Evolutionary conservation across 2,888 invertebrate species (phyloP), one percentile per base, ranked within the genome.

Genomic region (Lepidonotus clava): DNA sequence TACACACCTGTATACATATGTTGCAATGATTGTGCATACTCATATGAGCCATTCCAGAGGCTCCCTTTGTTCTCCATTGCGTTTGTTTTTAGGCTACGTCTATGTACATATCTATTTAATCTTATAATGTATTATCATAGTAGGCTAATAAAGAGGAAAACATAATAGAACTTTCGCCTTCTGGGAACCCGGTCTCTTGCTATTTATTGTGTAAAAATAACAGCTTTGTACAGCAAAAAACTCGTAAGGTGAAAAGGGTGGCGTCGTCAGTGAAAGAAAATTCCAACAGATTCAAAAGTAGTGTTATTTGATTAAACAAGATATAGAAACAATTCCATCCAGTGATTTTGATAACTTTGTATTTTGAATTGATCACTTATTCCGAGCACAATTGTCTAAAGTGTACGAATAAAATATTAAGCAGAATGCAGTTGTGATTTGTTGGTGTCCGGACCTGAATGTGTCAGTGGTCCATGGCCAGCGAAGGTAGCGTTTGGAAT

Each of bases 21-120:
- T 80, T 32, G 41, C 41, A 80, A 80, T 80, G 46, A 51, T 80
- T 41, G 71, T 38, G 71, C 71, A 71, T 71, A 38, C 71, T 71
- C 71, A 71, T 18, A 71, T 71, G 71, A 38, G 71, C 71, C 71
- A 71, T 71, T 71, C 71, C 71, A 71, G 71, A 38, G 71, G 71
- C 71, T 71, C 71, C 71, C 71, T 71, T 71, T 71, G 71, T 11
- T 71, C 36, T 36, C n/a, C 71, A 34, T 38, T 71, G 38, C 36
- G 36, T 38, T 71, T 38, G 71, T 61, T 21, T 11, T 38, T 0
- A 71, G 71, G 38, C 71, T 71, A 36, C 21, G 34, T 71, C 71
- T 71, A 18, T 71, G 71, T 71, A 71, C 34, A 71, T 71, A 71
- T 38, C n/a, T n/a, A n/a, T n/a, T n/a, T n/a, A n/a, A n/a, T n/a